Evolutionary conservation across 2,888 invertebrate species (phyloP), one percentile per base, ranked within the genome.

Genomic region (Chesias legatella): DNA sequence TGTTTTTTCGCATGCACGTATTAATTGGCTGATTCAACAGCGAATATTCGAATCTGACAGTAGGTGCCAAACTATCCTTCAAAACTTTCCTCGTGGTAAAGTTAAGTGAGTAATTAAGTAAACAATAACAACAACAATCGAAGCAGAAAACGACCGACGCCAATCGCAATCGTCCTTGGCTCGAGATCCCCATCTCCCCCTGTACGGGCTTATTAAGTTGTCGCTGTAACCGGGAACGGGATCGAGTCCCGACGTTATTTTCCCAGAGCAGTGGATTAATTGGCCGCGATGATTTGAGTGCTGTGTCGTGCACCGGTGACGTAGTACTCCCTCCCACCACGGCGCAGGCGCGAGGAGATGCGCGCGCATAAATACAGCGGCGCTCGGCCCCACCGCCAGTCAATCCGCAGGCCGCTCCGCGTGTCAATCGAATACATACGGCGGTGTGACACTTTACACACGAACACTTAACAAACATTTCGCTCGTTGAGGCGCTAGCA

Each of bases 291-390:
- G 6, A 45, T 35, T 17, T 50, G 44, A 46, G 43, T 47, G 25
- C 35, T 37, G 45, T 56, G 53, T 48, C 43, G 46, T 48, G 43
- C 47, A 48, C 35, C 3, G 56, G 61, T 60, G 59, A 58, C 51
- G 51, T 47, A 46, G 51, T 51, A 60, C 77, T 74, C 80, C 79
- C 77, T 74, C 80, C 79, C 81, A 68, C 76, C 79, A 75, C 73
- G 9, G 56, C 83, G 80, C 80, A 79, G 28, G 72, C 80, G 81
- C 75, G 73, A 51, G 51, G 70, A 67, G 74, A 73, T 81, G 85
- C 85, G 85, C 80, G 80, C 85, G 82, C 82, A 84, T 85, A 85
- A 68, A 86, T 79, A 67, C 75, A 67, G 68, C 67, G 58, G 54
- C 78, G 56, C 73, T 64, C 55, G 64, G 69, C 55, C 58, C 67